Evolutionary conservation across 2,888 invertebrate genomes (phyloP), one percentile per base, ranked within the genome.

Genomic region (Drosophila meridionalis): DNA sequence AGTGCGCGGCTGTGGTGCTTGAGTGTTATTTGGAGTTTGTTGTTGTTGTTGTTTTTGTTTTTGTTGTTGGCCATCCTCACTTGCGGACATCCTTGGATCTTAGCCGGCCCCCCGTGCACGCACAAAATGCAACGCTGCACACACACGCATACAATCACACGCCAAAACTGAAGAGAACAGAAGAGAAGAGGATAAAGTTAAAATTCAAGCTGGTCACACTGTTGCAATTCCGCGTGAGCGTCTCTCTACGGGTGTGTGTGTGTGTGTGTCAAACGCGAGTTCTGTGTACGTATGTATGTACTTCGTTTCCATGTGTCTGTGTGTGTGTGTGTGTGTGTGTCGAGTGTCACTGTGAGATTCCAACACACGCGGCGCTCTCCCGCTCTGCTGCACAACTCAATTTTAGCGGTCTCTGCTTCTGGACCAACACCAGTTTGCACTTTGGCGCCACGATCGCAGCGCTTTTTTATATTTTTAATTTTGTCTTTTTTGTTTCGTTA

Each of bases 31-130:
- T 34, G 7, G n/a, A 34, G 43, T 40, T 40, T 38, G 36, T 30
- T 42, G 66, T 20, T 63, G 63, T 34, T 66, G 53, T 50, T 61
- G 45, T 7, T 34, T 50, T 2, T 64, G 53, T 26, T 66, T 28
- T 12, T 45, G 57, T 3, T 58, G 69, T 43, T 67, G 75, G 57
- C 82, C 79, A 79, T 84, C 85, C 73, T 87, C 85, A 69, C 40
- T 52, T 65, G 77, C 59, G 58, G 86, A 84, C 83, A 85, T 85
- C 75, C 69, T 89, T 82, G 72, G 60, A 62, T 60, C 61, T 80
- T 80, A 78, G 73, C 89, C 83, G 89, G 83, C 77, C 83, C 55
- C 57, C 61, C 42, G 28, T 43, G 53, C 63, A 55, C 61, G 48
- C 73, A 60, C 65, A 78, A 64, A 70, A 80, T 63, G 66, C 81